Conservation (phyloP, 2,888 invertebrate genomes). For the Brachypterus glaber region DNA sequence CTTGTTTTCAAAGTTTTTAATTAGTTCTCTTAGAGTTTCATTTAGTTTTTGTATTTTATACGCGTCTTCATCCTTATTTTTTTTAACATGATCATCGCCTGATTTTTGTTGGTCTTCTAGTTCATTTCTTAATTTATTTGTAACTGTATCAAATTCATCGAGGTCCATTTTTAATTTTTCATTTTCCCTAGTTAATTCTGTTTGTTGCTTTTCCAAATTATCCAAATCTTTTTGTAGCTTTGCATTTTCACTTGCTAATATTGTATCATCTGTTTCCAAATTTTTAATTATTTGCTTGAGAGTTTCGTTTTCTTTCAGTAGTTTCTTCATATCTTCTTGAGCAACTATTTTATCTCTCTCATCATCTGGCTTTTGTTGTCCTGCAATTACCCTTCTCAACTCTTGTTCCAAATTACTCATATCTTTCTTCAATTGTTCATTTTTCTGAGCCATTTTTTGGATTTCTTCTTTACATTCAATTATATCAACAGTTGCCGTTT, state of each 20-base stretch:
- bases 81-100: constrained; percentile 22
- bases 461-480: no score
- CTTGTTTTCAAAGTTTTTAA: no score
- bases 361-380: no score
- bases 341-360: constrained; percentile 3
- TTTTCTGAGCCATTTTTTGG: constrained; percentile 18
- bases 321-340: constrained; percentile 19
- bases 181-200: constrained; percentile 16
- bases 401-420: no score
- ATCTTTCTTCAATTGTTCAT: constrained; percentile 20
- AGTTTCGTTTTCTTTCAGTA: constrained; percentile 30
- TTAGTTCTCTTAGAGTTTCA: constrained; percentile 21
- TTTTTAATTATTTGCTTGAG: no score
- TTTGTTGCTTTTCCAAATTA: constrained; percentile 29
- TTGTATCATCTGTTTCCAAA: no score
- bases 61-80: no score
- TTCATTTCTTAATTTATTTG: constrained; percentile 25
- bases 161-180: constrained; percentile 14
- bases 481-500: no score
- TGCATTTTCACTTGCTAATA: no score
- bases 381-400: no score
- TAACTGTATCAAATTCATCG: constrained; percentile 20
- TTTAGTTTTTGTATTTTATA: no score
- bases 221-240: constrained; percentile 26
- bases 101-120: constrained; percentile 25